Evolutionary conservation across 2,888 invertebrate genomes (phyloP), one percentile per base, ranked within the genome.

Genomic region (Temnothorax unifasciatus): DNA sequence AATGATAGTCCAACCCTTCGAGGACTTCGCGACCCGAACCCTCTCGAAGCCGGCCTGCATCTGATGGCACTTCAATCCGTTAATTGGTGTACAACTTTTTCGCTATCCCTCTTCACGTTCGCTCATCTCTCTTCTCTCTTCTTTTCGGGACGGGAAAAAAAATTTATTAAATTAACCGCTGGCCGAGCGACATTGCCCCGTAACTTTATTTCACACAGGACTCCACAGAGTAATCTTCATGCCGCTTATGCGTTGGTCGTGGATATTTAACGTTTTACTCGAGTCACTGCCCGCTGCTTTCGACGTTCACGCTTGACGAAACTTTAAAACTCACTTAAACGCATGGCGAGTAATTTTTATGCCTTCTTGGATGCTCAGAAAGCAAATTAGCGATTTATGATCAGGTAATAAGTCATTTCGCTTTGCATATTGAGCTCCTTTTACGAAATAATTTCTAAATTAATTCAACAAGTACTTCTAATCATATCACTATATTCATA

Each of bases 61-160:
- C 92, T 89, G 92, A 92, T 91, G 91, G 91, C 91, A 94, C 93
- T 93, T 93, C 91, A 91, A 93, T 92, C 90, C 92, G 91, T 93
- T 93, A 94, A 94, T 94, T 94, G 92, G 92, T 93, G 90, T 90
- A 91, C 90, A 92, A 93, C 92, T 93, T 93, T 91, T 90, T 89
- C 77, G 84, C 88, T 90, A 85, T 84, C 83, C 73, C 86, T 85
- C 90, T 77, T 85, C 76, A n/a, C 52, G 29, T 25, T 71, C 47
- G 41, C 64, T 83, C 38, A 18, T 34, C 81, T 57, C 54, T 59
- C 47, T 25, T 68, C 81, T 68, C 81, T 54, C 69, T 82, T 73
- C 66, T 73, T 89, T 79, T 85, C 44, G 52, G 18, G 11, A 29
- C 15, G 63, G 63, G 63, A 86, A 64, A 82, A 89, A 86, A 90